Conservation (phyloP, 2,113 vertebrate species). For the Apeltes quadracus region DNA sequence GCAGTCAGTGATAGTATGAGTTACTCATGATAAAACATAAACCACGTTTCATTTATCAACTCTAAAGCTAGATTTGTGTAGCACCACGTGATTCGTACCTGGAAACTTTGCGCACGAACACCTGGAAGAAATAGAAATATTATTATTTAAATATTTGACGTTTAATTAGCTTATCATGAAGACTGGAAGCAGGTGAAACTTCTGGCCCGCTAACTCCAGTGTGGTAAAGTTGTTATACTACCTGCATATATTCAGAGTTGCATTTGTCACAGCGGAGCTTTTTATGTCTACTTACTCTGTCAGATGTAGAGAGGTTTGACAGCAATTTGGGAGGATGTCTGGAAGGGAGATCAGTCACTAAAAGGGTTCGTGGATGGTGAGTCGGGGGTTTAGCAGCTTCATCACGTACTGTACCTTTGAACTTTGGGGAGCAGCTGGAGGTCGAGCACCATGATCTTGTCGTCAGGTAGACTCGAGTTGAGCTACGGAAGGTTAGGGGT, state of each 20-base stretch:
- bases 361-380: not conserved
- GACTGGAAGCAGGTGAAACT: not conserved
- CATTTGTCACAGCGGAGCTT: not conserved
- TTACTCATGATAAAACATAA: not conserved
- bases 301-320: not conserved
- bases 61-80: not conserved
- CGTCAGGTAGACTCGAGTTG: conserved; percentile 49
- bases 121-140: conserved; percentile 39
- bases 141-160: not conserved
- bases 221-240: not conserved
- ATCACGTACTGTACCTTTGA: conserved; percentile 45
- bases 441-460: conserved; percentile 70
- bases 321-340: conserved; percentile 23
- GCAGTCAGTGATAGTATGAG: conserved; percentile 4
- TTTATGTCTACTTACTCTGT: conserved; percentile 44
- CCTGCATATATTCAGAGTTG: not conserved
- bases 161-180: not conserved
- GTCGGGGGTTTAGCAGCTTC: not conserved
- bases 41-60: not conserved
- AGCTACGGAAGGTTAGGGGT: conserved; percentile 62
- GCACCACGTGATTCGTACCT: conserved; percentile 48
- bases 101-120: not conserved
- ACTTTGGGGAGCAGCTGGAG: conserved; percentile 55
- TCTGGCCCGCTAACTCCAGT: not conserved
- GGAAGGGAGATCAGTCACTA: conserved; percentile 16